These are phyloP conservation scores for Eurytoma adleriae DNA, from an alignment of 2,888 invertebrate genomes.

Conservation along the genomic window DNA sequence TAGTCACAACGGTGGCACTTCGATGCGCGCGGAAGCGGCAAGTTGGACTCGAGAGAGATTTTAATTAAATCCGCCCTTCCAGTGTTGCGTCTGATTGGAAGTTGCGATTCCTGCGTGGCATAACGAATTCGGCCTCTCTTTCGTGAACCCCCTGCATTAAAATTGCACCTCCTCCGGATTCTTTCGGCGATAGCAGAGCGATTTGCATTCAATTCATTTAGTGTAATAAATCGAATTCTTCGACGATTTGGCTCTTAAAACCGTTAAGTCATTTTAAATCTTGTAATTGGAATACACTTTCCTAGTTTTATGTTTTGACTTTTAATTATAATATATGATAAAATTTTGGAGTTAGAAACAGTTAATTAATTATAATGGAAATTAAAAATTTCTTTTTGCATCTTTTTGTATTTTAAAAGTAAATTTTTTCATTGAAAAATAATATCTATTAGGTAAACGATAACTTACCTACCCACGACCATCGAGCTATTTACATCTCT, in stretches of 20 bases:
- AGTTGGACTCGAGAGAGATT: conserved; percentile 68
- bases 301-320: too few relatives aligned
- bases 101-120: conserved; percentile 49
- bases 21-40: conserved; percentile 59
- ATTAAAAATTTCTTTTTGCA: too few relatives aligned
- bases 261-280: too few relatives aligned
- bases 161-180: conserved; percentile 7
- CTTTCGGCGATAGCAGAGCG: background rate
- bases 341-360: too few relatives aligned
- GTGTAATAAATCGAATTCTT: conserved; percentile 22
- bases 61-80: conserved; percentile 76
- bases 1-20: background rate
- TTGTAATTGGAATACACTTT: too few relatives aligned
- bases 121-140: conserved; percentile 33
- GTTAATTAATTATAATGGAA: too few relatives aligned
- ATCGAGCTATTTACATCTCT: conserved; percentile 32
- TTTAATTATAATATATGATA: too few relatives aligned
- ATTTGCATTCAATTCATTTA: conserved; percentile 31
- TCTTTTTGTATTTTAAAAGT: too few relatives aligned
- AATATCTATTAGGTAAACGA: too few relatives aligned
- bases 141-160: background rate
- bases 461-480: background rate
- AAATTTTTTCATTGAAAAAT: too few relatives aligned
- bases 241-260: background rate
- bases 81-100: conserved; percentile 74